Evolutionary conservation across 2,888 invertebrate species (phyloP).

Genomic region (Volucella bombylans): DNA sequence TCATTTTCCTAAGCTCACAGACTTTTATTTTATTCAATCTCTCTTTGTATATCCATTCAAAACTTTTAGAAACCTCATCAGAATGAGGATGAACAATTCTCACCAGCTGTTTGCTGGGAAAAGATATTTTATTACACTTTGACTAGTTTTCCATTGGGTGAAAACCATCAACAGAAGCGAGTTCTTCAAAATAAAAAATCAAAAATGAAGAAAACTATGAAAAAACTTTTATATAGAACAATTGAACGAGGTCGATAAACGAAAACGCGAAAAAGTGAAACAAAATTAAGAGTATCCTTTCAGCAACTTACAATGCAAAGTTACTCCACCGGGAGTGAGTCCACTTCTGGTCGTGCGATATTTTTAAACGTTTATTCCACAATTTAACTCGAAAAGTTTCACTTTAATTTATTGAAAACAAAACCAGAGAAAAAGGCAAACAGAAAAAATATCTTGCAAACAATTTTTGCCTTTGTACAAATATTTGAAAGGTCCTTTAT

Average conservation of each 20-base stretch:
- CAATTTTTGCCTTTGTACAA: conserved; percentile 22
- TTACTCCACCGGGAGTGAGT: conserved; percentile 20
- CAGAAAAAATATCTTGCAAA: conserved; percentile 7
- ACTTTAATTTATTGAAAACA: conserved; percentile 17
- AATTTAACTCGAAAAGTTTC: conserved; percentile 36
- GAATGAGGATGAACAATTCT: background rate
- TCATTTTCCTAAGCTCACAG: background rate
- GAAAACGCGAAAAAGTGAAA: conserved; percentile 13
- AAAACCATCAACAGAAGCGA: conserved; percentile 20
- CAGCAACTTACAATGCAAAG: conserved; percentile 61
- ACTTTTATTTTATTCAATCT: conserved; percentile 2
- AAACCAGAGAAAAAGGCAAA: background rate
- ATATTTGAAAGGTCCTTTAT: conserved; percentile 10
- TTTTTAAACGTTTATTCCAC: conserved; percentile 33
- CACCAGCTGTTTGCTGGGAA: conserved; percentile 10
- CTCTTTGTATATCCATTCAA: background rate
- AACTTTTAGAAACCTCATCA: conserved; percentile 10
- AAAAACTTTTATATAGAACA: conserved; percentile 12
- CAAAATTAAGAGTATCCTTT: conserved; percentile 34
- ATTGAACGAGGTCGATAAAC: conserved; percentile 19
- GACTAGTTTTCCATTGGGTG: conserved; percentile 35
- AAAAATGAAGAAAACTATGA: background rate
- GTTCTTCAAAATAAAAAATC: no score
- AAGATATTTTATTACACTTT: conserved; percentile 23
- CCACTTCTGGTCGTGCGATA: conserved; percentile 48